These are phyloP conservation scores for Scaptodrosophila latifasciaeformis DNA, from an alignment of 2,888 invertebrate genomes.

Conservation along the genomic window DNA sequence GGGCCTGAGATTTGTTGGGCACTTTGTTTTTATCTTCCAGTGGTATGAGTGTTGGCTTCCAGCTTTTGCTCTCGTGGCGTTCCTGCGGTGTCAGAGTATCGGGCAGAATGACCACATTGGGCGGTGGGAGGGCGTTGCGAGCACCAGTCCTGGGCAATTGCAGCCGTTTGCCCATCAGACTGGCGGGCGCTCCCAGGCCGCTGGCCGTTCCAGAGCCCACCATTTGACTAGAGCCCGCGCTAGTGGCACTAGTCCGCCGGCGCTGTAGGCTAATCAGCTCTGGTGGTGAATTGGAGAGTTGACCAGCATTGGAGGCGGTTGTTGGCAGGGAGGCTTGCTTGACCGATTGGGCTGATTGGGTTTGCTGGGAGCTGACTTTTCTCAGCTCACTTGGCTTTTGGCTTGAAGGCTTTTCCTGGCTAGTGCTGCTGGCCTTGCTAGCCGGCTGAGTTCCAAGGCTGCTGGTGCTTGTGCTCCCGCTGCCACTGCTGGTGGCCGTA, in stretches of 20 bases:
- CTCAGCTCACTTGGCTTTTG: too few species aligned
- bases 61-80: constrained; percentile 78
- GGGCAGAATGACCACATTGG: constrained; percentile 72
- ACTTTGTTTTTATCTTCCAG: constrained; percentile 76
- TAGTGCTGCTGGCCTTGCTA: background rate
- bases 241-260: too few species aligned
- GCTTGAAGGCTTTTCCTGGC: too few species aligned
- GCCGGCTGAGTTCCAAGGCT: background rate
- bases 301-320: constrained; percentile 27
- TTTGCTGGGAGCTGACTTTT: constrained; percentile 14
- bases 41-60: constrained; percentile 84
- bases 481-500: constrained; percentile 20
- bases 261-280: constrained; percentile 79
- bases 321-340: too few species aligned
- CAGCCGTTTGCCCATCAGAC: constrained; percentile 29
- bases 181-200: constrained; percentile 1
- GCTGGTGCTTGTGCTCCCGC: constrained; percentile 10
- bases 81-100: constrained; percentile 75
- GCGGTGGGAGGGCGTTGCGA: constrained; percentile 74
- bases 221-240: too few species aligned
- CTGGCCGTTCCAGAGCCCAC: constrained; percentile 54
- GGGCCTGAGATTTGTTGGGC: constrained; percentile 67
- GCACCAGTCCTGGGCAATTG: constrained; percentile 63
- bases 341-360: background rate
- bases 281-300: constrained; percentile 76